Percentiles rank a stretch among this genome's conserved stretches.
Conservation (phyloP, 2,888 invertebrate species). For the Chaetoderma sp. region DNA sequence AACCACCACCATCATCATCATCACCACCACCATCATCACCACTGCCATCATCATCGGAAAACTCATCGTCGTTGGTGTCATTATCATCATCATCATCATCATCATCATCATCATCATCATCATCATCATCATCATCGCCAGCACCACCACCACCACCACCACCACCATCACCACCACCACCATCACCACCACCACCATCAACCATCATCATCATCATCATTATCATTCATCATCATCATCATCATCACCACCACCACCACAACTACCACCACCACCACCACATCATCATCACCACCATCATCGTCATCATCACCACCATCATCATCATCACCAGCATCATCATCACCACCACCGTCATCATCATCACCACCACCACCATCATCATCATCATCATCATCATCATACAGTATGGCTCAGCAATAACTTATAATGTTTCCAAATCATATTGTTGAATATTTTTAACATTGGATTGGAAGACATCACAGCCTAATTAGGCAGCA, state of each 20-base stretch:
- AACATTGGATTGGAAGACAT: too few species aligned
- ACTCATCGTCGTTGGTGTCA: background rate
- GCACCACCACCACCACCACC: background rate
- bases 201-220: too few species aligned
- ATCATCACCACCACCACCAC: too few species aligned
- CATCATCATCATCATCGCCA: background rate
- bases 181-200: background rate
- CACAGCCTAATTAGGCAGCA: too few species aligned
- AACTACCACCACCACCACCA: too few species aligned
- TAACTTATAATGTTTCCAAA: too few species aligned
- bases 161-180: background rate
- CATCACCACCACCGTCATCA: background rate
- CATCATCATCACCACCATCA: too few species aligned
- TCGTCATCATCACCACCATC: background rate
- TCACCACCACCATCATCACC: background rate
- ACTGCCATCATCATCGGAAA: background rate
- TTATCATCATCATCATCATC: background rate
- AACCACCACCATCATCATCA: background rate
- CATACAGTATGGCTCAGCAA: too few species aligned
- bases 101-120: background rate
- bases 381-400: too few species aligned
- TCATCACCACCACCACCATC: background rate
- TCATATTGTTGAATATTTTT: too few species aligned
- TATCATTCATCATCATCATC: background rate
- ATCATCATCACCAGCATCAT: too few species aligned